Evolutionary conservation across 2,888 invertebrate genomes (phyloP), one percentile per base, ranked within the genome.

Genomic region (Drosophila percnosoma): DNA sequence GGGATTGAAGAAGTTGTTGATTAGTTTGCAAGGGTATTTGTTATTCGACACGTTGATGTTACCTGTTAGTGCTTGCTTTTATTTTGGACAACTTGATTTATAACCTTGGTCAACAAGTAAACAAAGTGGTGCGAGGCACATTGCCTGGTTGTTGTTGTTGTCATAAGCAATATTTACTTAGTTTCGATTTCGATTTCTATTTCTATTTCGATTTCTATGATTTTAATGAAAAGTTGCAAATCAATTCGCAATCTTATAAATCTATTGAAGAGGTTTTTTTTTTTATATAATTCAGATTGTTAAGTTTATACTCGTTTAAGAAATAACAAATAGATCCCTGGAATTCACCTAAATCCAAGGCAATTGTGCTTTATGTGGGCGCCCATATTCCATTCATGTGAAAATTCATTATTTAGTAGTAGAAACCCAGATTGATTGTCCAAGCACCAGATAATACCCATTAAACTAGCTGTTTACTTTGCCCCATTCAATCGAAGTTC

Each of bases 11-110:
- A 18, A 21, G 2, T 27, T 27, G 7, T 2, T 10, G 10, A 31
- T 29, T 10, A 5, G 21, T 27, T 29, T 21, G 33, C 15, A 33
- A 57, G 63, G 33, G 68, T 60, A 68, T 70, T 31, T 27, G 31
- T 11, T 13, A 1, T 15, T 36, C 51, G 55, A 4, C 11, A n/a
- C 13, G 4, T 7, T 1, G 18, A 7, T 27, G 24, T 15, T 31
- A 61, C 45, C 51, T 54, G 55, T 8, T 38, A 6, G 49, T 49
- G 42, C 31, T 38, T 49, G 75, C 45, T 64, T 59, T 60, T 72
- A 72, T 75, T 75, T 75, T 75, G 68, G 68, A 69, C 73, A 79
- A 76, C 73, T 79, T 80, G 76, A 79, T 79, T 80, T 80, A 79
- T 79, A 76, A 80, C 80, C 76, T 79, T 79, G 73, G 76, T 65